These are phyloP conservation scores for Cirrhinus mrigala DNA, from an alignment of 2,797 vertebrate species.

Conservation along the genomic window DNA sequence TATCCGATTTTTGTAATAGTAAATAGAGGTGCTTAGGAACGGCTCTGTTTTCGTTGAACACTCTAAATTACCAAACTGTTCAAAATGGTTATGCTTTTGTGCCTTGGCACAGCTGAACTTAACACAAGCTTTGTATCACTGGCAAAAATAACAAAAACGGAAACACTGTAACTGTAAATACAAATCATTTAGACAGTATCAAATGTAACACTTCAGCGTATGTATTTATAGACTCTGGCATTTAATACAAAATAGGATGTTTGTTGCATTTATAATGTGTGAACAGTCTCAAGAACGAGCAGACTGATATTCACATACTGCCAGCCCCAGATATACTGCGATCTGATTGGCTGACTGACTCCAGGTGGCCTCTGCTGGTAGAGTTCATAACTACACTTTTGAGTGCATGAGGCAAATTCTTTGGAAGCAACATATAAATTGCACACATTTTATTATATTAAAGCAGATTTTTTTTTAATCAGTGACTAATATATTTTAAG, in stretches of 20 bases:
- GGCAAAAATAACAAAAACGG: neutral
- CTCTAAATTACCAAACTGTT: neutral
- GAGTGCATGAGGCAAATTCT: neutral
- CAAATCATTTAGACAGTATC: slow-evolving; percentile 9
- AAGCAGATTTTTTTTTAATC: neutral
- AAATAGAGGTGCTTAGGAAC: neutral
- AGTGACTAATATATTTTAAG: neutral
- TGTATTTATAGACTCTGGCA: slow-evolving; percentile 8
- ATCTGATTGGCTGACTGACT: slow-evolving; percentile 25
- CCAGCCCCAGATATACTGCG: neutral
- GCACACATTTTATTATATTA: neutral
- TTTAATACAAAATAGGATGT: slow-evolving; percentile 31
- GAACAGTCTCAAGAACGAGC: slow-evolving; percentile 4
- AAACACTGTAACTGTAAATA: neutral
- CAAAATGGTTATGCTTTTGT: neutral
- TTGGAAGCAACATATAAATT: neutral
- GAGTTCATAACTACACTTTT: neutral
- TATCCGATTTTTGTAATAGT: neutral
- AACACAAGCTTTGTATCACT: slow-evolving; percentile 2
- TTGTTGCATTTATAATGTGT: slow-evolving; percentile 7
- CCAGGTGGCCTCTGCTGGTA: slow-evolving; percentile 2
- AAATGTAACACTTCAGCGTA: slow-evolving; percentile 10
- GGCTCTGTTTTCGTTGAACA: neutral
- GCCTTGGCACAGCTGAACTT: neutral
- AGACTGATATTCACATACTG: slow-evolving; percentile 13